A percentile compares a stretch with the other conserved stretches of the same genome.
Evolutionary conservation across 1,140 invertebrate genomes (phyloP).

Genomic region (Drosophila gunungcola): DNA sequence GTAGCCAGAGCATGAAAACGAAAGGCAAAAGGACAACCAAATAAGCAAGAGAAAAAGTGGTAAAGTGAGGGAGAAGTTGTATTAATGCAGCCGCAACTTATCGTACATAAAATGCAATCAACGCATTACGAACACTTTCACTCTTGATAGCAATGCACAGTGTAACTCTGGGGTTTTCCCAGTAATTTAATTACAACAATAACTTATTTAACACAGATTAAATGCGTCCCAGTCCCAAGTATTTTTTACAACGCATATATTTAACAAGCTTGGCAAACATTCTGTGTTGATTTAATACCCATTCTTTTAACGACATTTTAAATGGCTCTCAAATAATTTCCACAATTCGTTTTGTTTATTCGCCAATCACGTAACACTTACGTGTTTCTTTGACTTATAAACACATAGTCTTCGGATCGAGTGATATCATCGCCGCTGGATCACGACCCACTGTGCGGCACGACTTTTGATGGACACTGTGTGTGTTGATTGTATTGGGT

Average conservation of each 20-base stretch:
- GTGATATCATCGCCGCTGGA: conserved; percentile 20
- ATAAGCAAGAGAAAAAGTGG: conserved; percentile 11
- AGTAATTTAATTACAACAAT: background rate
- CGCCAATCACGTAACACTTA: conserved; percentile 23
- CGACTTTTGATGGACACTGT: conserved; percentile 18
- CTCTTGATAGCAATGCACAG: conserved; percentile 12
- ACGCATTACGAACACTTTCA: conserved; percentile 38
- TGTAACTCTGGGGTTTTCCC: background rate
- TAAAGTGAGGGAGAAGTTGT: conserved; percentile 8
- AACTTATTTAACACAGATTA: background rate
- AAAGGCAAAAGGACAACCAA: conserved; percentile 14
- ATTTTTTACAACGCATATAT: background rate
- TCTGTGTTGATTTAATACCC: background rate
- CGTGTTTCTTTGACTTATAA: conserved; percentile 8
- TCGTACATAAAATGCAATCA: conserved; percentile 34
- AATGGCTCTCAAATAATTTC: conserved; percentile 8
- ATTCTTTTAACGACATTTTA: conserved; percentile 6
- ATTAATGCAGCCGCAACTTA: conserved; percentile 32
- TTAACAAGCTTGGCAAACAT: background rate
- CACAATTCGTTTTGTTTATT: conserved; percentile 14
- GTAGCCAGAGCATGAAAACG: conserved; percentile 1
- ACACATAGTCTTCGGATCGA: background rate
- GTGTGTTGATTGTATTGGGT: background rate
- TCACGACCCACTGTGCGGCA: conserved; percentile 31
- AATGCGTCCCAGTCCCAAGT: background rate